Evolutionary conservation across 2,113 vertebrate genomes (phyloP), one percentile per base, ranked within the genome.

Genomic region (Podiceps cristatus): DNA sequence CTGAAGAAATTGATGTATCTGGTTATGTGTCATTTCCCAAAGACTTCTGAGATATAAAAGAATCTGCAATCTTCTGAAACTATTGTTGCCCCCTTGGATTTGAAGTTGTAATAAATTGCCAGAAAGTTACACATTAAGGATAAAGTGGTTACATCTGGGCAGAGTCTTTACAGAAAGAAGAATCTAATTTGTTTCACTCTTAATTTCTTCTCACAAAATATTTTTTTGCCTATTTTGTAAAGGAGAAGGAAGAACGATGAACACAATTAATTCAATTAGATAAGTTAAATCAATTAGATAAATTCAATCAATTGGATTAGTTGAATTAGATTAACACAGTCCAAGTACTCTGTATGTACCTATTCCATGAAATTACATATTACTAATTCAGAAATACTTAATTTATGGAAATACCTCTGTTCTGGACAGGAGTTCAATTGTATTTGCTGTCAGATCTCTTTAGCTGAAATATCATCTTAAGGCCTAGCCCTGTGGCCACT

Each of bases 271-370:
- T 75, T 81, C 11, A 86, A 72, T 95, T 96, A 72, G 22, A 6
- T 52, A 74, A 66, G 2, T 86, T 86, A 72, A 90, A 94, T 71
- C 55, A 92, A 84, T 91, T 80, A 81, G 28, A 74, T 78, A 77
- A 90, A 88, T 74, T 66, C 13, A 92, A 80, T 92, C 37, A 91
- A 74, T 80, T 80, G 33, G 47, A 71, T 93, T 84, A 84, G n/a
- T 89, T 91, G 55, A 86, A 92, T 89, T 86, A 97, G 52, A 78
- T 20, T 82, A 87, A 75, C 72, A 84, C 35, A 89, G 18, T 45
- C 47, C 62, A 91, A 33, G 64, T 81, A 62, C 35, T 93, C 28
- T 44, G 20, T 37, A 73, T n/a, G 35, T 80, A 53, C 13, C 72
- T 81, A 71, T 68, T 49, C 20, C 49, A 75, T 72, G 6, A 59